Base-by-base conservation (phyloP, 2,113 vertebrate species). In the Sylvia atricapilla region DNA sequence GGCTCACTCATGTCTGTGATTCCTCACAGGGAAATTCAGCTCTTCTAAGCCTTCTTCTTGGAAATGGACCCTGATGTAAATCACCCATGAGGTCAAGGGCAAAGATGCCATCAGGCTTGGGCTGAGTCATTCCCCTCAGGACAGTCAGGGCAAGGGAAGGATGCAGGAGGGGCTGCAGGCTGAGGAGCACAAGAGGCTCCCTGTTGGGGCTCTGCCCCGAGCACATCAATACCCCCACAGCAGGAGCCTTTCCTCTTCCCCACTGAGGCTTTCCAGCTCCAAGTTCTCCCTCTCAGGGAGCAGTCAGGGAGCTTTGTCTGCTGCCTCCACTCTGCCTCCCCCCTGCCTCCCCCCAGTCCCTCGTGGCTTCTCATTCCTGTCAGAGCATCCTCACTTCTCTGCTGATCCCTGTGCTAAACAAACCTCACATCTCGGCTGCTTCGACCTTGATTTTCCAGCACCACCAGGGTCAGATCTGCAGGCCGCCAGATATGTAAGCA, bases 1-100 rank as follows among this genome's bases (percentile, higher is more conserved):
- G n/a, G 5, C 3, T 91, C 0, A 0, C 33, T 56, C 3, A 0
- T 19, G 24, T 39, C 47, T 0, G 0, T 15, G 21, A 25, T 58
- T 11, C 19, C 14, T 47, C 33, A 12, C 1, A 27, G 75, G 19
- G 22, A 10, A 82, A 75, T 78, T 70, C n/a, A 39, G 35, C 30
- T 90, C 44, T 44, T 63, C 39, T 10, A 13, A 53, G 46, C 24
- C 4, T 44, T 35, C 60, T 5, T 30, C 62, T 46, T 47, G 33
- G 33, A 81, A 81, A 21, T 10, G 25, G 76, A 25, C 31, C 12
- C 25, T 44, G 66, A 50, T 44, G 25, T 43, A 62, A 47, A 31
- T 52, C 33, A 31, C 16, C 16, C 44, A 6, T 1, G 30, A 70
- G 76, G 63, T 59, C 24, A 74, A 59, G 28, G 59, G 18, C 28